These are phyloP conservation scores for Venusia cambrica DNA, from an alignment of 2,888 invertebrate species.

Conservation along the genomic window DNA sequence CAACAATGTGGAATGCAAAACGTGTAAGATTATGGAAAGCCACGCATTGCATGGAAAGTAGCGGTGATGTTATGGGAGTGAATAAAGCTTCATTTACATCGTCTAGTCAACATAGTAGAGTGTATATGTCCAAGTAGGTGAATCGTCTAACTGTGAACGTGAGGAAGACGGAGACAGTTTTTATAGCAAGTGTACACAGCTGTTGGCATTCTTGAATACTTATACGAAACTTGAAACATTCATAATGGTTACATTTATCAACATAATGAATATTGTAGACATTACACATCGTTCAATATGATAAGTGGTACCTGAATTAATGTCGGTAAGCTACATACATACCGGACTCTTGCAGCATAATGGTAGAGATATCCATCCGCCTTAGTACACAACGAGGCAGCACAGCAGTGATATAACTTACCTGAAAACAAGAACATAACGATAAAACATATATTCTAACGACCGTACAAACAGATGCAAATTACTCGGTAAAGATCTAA, in stretches of 20 bases:
- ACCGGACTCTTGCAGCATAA: conserved; percentile 2
- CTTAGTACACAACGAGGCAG: no score
- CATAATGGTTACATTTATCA: conserved; percentile 1
- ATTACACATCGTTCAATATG: no score
- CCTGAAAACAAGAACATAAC: conserved; percentile 18
- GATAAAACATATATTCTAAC: conserved; percentile 6
- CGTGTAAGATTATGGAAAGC: conserved; percentile 16
- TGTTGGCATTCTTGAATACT: conserved; percentile 6
- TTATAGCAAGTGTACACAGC: conserved; percentile 8
- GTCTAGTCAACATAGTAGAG: conserved; percentile 12
- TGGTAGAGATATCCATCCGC: no score
- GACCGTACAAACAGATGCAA: conserved; percentile 1
- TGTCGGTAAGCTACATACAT: no score
- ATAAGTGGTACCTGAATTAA: no score
- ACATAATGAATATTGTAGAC: no score
- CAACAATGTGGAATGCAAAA: conserved; percentile 17
- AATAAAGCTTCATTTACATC: conserved; percentile 34
- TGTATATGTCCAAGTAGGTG: conserved; percentile 35
- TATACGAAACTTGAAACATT: conserved; percentile 1
- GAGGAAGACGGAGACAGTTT: conserved; percentile 23
- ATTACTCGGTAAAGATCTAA: conserved; percentile 5
- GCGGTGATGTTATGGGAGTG: conserved; percentile 22
- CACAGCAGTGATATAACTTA: conserved; percentile 9
- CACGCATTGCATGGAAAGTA: conserved; percentile 17
- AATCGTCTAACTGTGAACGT: conserved; percentile 33